Base-by-base conservation (phyloP, 2,888 invertebrate species). In the Zelleria hepariella region DNA sequence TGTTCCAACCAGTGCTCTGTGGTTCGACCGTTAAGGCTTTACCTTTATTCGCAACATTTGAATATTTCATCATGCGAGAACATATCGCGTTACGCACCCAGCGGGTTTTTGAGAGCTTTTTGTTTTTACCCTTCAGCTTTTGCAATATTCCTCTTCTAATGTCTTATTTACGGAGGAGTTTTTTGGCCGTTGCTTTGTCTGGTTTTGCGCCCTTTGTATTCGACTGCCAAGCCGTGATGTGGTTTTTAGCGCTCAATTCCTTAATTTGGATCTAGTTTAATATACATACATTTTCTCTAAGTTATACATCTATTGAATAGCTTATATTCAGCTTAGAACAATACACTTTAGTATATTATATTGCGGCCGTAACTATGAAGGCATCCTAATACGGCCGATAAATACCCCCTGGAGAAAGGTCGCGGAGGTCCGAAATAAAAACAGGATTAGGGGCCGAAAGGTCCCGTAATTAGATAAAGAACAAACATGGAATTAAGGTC, bases 401-500 rank as follows among this genome's bases (percentile, higher is more conserved):
- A 70, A 65, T 67, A 69, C 62, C 60, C 72, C 68, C 71, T 57
- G 57, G 69, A 69, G 71, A 65, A 63, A 64, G 58, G 64, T 62
- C 62, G 55, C 61, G 57, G 63, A 64, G 64, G 67, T 65, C 66
- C 32, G 63, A 68, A 73, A 77, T 75, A 75, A 78, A 79, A 79
- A 79, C 73, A 73, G 67, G 70, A 73, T 71, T 75, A 75, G 68
- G 67, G 74, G 72, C 68, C 70, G 72, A 74, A 74, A 73, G 70
- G 69, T 64, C 70, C 68, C 68, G 73, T 82, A 82, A 84, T 83
- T 82, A 82, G 74, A 80, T 71, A 75, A 77, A 73, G 74, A 80
- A 78, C 80, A 81, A 82, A 77, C 77, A 70, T 66, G 66, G 70
- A 71, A 78, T 80, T 77, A 78, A 74, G 80, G 78, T 75, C 80